Conservation (phyloP, 2,888 invertebrate species). For the Eristalis pertinax region DNA sequence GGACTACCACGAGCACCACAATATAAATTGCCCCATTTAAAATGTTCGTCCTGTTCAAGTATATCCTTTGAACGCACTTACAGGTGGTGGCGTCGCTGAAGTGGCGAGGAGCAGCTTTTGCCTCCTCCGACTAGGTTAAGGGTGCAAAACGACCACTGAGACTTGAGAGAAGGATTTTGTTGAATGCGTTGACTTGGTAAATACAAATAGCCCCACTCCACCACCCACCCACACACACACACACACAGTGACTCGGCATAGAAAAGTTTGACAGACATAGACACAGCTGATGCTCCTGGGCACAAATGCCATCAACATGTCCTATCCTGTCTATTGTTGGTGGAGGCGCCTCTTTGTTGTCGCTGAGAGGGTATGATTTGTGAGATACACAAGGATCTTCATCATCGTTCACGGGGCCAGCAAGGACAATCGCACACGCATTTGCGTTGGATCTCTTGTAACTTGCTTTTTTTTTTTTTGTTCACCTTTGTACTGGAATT, state of each 20-base stretch:
- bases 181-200: constrained; percentile 49
- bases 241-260: not conserved
- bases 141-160: constrained; percentile 37
- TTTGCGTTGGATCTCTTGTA: constrained; percentile 41
- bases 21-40: constrained; percentile 68
- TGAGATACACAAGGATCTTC: constrained; percentile 31
- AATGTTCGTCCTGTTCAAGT: constrained; percentile 60
- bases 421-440: constrained; percentile 31
- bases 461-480: constrained; percentile 2
- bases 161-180: constrained; percentile 23
- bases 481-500: constrained; percentile 35
- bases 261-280: constrained; percentile 33
- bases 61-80: constrained; percentile 65
- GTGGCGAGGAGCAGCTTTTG: not conserved
- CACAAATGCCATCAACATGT: constrained; percentile 54
- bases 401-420: constrained; percentile 26
- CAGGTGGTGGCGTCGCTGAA: constrained; percentile 41
- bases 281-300: not conserved
- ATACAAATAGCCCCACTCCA: not conserved
- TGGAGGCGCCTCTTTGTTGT: constrained; percentile 23
- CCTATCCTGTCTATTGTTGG: constrained; percentile 37
- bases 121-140: constrained; percentile 23
- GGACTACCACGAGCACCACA: constrained; percentile 10
- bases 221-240: not conserved
- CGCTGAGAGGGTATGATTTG: constrained; percentile 44